Evolutionary conservation across 2,113 vertebrate genomes (phyloP), one percentile per base, ranked within the genome.

Genomic region (Corynorhinus townsendii): DNA sequence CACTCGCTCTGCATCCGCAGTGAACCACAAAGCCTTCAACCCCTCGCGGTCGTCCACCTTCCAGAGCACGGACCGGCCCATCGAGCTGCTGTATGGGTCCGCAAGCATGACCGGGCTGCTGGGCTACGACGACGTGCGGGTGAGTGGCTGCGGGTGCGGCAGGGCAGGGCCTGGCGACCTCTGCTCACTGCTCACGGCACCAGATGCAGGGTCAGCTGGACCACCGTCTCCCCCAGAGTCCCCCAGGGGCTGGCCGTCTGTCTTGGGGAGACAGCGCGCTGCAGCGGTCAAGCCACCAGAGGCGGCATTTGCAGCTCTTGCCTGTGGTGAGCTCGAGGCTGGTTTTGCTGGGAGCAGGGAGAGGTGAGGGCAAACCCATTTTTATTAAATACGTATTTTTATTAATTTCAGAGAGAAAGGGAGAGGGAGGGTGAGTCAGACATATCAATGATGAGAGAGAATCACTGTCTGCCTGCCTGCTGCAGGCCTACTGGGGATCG

Each of bases 81-180:
- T 40, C 38, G 38, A 52, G 49, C 14, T 7, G 52, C 0, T n/a
- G 71, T 98, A 98, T 0, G 98, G 98, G 93, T 97, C 98, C 0
- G 98, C 97, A 5, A 38, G 59, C 75, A 97, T 98, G 96, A 83
- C 49, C 0, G 98, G 99, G 0, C 10, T 98, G 93, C 96, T 99
- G n/a, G 98, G 98, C 96, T 98, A 98, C 0, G 98, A 98, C 95
- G 26, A 11, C 11, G 6, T 79, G 10, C 26, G n/a, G 0, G 98
- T 98, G 97, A 88, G 3, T 0, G 0, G 16, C 30, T 4, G 38
- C 38, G 38, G 38, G 38, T 4, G 38, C 38, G 38, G 38, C 38
- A 3, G 38, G 52, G 47, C 69, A 35, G 68, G 77, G 43, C 82
- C 9, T 54, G 26, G 33, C 1, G 0, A 14, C 8, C 3, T 4